Conservation (phyloP, 2,113 vertebrate species). For the Sturnira hondurensis region DNA sequence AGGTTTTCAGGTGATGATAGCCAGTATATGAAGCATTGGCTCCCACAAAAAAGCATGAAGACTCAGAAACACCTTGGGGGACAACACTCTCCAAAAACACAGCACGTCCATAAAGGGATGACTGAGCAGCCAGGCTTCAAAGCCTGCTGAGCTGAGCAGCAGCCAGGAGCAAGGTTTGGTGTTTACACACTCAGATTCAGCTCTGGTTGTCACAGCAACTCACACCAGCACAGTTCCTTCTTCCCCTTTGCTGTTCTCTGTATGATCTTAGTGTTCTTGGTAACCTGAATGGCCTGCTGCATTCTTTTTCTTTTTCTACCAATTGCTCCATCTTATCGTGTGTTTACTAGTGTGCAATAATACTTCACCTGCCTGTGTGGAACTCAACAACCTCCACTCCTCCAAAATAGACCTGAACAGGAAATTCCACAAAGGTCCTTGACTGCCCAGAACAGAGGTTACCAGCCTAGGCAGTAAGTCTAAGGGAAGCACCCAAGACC, state of each 20-base stretch:
- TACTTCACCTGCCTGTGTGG: background rate
- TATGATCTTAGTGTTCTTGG: background rate
- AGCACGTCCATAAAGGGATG: background rate
- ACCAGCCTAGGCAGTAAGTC: background rate
- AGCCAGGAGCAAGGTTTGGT: slow-evolving; percentile 38
- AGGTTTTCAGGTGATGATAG: background rate
- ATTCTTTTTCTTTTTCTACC: background rate
- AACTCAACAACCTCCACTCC: background rate
- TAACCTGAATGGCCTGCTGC: background rate
- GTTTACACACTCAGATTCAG: slow-evolving; percentile 3
- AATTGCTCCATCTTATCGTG: background rate
- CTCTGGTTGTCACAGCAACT: slow-evolving; percentile 57
- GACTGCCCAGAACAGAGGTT: background rate
- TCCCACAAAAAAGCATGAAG: background rate
- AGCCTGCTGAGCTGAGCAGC: slow-evolving; percentile 8
- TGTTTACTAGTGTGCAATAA: background rate
- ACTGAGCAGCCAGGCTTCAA: background rate
- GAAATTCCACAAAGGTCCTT: background rate
- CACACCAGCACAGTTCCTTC: background rate
- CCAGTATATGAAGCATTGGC: background rate
- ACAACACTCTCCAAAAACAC: background rate
- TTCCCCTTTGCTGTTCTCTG: background rate
- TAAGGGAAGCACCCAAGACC: background rate
- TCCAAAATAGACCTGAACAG: background rate
- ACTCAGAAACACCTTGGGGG: background rate